Conservation (phyloP, 2,888 invertebrate species). For the Fragum sueziense region DNA sequence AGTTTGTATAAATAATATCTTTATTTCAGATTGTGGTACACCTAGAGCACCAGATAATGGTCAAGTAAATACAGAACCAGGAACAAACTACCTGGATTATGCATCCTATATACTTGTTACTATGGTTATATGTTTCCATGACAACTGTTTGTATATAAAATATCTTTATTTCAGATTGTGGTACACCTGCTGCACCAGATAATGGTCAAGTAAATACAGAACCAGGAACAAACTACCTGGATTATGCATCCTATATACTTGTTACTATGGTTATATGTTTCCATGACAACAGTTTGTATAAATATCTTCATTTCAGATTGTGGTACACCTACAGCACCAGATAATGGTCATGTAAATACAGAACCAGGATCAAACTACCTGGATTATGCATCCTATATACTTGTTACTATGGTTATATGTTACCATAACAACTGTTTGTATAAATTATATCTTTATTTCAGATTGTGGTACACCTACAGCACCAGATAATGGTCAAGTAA, state of each 20-base stretch:
- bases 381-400: constrained; percentile 37
- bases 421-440: not conserved
- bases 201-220: constrained; percentile 40
- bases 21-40: constrained; percentile 38
- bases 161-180: constrained; percentile 35
- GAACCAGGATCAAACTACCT: constrained; percentile 24
- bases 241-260: constrained; percentile 39
- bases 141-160: not conserved
- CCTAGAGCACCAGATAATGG: constrained; percentile 30
- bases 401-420: constrained; percentile 32
- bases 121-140: constrained; percentile 29
- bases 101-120: constrained; percentile 45
- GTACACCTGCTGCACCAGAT: constrained; percentile 14
- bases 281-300: too few species aligned
- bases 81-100: constrained; percentile 16
- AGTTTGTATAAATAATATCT: not conserved
- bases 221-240: constrained; percentile 21
- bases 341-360: constrained; percentile 38
- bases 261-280: constrained; percentile 33
- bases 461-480: constrained; percentile 35
- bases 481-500: constrained; percentile 38
- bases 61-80: constrained; percentile 31
- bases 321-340: constrained; percentile 23
- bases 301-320: too few species aligned
- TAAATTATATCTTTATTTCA: not conserved